phyloP scores from a whole-genome alignment of 2,113 vertebrate genomes.

The Noturus placidus region DNA sequence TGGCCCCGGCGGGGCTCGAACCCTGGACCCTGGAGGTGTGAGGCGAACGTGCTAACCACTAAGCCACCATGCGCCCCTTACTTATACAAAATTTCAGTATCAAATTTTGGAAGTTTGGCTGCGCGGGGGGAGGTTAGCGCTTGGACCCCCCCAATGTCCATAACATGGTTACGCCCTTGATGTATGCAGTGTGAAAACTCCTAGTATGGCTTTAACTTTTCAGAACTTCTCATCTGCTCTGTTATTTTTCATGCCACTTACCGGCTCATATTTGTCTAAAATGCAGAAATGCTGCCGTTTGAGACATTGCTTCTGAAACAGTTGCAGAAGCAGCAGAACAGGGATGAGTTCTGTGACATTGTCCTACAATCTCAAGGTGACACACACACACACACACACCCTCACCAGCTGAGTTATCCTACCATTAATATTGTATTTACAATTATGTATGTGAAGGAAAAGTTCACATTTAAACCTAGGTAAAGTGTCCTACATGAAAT shows the following conservation, averaged over 20 bases:
- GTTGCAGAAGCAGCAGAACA: conserved; percentile 82
- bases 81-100: too few relatives aligned
- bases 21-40: too few relatives aligned
- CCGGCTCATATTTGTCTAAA: background rate
- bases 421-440: background rate
- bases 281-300: conserved; percentile 56
- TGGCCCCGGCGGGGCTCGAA: too few relatives aligned
- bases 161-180: too few relatives aligned
- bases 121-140: too few relatives aligned
- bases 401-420: background rate
- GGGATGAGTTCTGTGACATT: conserved; percentile 81
- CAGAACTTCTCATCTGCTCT: background rate
- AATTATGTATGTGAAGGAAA: background rate
- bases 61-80: too few relatives aligned
- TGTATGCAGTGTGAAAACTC: background rate
- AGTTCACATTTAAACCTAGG: background rate
- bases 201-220: background rate
- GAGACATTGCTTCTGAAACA: conserved; percentile 66
- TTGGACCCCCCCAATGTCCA: too few relatives aligned
- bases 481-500: background rate
- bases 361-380: conserved; percentile 84
- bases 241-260: background rate
- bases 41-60: too few relatives aligned
- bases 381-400: conserved; percentile 3
- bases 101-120: too few relatives aligned